These are phyloP conservation scores for Mixornis gularis DNA, from an alignment of 2,113 vertebrate genomes.

Conservation along the genomic window DNA sequence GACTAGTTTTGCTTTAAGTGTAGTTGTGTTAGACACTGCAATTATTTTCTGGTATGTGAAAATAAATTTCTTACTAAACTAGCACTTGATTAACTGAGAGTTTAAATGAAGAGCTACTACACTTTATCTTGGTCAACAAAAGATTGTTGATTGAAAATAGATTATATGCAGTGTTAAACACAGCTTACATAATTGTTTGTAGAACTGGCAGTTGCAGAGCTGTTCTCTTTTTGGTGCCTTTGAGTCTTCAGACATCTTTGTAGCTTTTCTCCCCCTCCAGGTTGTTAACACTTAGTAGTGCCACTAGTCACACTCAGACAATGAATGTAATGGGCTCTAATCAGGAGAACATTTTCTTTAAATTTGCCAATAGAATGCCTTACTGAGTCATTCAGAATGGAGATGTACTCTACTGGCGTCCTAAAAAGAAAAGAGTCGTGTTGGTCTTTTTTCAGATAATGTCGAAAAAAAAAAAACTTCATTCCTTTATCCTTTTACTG, in stretches of 20 bases:
- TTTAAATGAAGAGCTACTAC: slow-evolving; percentile 64
- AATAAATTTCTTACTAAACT: slow-evolving; percentile 86
- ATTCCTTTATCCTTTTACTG: slow-evolving; percentile 67
- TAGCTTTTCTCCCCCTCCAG: slow-evolving; percentile 41
- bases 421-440: slow-evolving; percentile 26
- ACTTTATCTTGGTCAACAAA: slow-evolving; percentile 46
- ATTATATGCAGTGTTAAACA: slow-evolving; percentile 73
- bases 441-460: slow-evolving; percentile 39
- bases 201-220: slow-evolving; percentile 71
- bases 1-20: slow-evolving; percentile 81
- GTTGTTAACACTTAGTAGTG: slow-evolving; percentile 38
- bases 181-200: slow-evolving; percentile 60
- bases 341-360: slow-evolving; percentile 68
- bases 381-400: slow-evolving; percentile 68
- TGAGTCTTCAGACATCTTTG: slow-evolving; percentile 44
- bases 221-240: slow-evolving; percentile 76
- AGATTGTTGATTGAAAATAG: slow-evolving; percentile 51
- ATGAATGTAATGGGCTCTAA: slow-evolving; percentile 73
- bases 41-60: slow-evolving; percentile 79
- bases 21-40: slow-evolving; percentile 84
- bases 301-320: slow-evolving; percentile 67
- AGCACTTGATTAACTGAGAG: slow-evolving; percentile 70
- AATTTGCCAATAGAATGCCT: slow-evolving; percentile 77
- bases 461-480: neutral
- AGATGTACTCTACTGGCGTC: slow-evolving; percentile 56